A percentile compares a stretch with the other conserved stretches of the same genome.
These are phyloP conservation scores for Oligia fasciuncula DNA, from an alignment of 2,888 invertebrate genomes.

Conservation along the genomic window DNA sequence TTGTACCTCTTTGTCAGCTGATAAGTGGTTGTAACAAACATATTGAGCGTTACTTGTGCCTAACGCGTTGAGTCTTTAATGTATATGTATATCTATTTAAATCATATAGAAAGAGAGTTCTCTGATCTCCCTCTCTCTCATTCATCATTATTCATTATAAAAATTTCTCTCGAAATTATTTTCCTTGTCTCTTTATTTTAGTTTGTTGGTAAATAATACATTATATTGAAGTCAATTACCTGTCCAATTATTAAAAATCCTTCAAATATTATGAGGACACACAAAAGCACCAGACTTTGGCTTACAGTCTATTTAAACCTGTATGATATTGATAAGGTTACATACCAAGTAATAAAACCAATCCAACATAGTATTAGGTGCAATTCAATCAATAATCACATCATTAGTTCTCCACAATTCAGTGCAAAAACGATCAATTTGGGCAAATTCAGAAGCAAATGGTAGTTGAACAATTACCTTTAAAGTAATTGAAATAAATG, in stretches of 20 bases:
- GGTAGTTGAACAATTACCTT: constrained; percentile 25
- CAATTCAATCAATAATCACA: constrained; percentile 18
- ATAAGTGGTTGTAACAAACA: too few species aligned
- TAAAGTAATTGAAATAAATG: constrained; percentile 47
- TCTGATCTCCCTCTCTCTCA: background rate
- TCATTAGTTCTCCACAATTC: constrained; percentile 22
- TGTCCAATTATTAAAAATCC: background rate
- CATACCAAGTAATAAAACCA: background rate
- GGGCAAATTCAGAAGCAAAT: constrained; percentile 34
- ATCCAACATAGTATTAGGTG: background rate
- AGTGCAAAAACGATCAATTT: constrained; percentile 32
- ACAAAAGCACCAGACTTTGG: background rate
- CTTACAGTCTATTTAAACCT: background rate
- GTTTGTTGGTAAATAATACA: background rate
- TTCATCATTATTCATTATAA: background rate
- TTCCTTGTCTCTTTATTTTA: background rate
- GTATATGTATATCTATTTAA: background rate
- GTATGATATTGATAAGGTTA: background rate
- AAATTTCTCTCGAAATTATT: too few species aligned
- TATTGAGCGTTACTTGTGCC: too few species aligned
- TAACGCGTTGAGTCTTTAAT: too few species aligned
- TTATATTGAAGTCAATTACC: background rate
- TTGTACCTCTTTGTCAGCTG: background rate
- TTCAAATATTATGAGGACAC: background rate
- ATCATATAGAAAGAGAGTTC: background rate